Conservation (phyloP, 2,888 invertebrate species). For the Philaethria dido region DNA sequence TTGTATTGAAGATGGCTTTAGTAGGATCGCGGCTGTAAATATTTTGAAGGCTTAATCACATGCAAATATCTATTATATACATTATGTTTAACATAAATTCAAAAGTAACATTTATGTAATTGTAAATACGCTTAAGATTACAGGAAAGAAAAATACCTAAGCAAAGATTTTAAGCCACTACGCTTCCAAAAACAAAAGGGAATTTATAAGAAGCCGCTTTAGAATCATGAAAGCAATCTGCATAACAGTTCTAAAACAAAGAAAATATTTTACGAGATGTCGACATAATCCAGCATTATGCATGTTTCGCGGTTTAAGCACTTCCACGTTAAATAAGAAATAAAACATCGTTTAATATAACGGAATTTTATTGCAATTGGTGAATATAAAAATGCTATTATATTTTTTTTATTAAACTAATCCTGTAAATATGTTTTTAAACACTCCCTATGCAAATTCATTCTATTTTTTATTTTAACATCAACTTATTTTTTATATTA, state of each 20-base stretch:
- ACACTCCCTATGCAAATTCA: too few relatives aligned
- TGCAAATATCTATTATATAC: too few relatives aligned
- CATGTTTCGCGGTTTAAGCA: constrained; percentile 4
- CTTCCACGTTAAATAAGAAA: constrained; percentile 3
- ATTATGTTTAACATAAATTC: too few relatives aligned
- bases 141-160: neutral
- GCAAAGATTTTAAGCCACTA: neutral
- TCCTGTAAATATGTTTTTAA: too few relatives aligned
- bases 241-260: constrained; percentile 15
- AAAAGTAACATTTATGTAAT: neutral
- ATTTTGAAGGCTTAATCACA: too few relatives aligned
- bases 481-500: too few relatives aligned
- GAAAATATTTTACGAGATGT: constrained; percentile 19
- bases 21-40: too few relatives aligned
- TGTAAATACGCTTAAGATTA: neutral
- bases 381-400: too few relatives aligned
- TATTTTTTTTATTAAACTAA: too few relatives aligned
- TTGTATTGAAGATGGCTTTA: too few relatives aligned
- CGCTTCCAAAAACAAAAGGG: neutral
- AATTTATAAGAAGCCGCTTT: constrained; percentile 3
- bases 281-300: constrained; percentile 8
- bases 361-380: neutral
- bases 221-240: constrained; percentile 19
- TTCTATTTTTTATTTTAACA: too few relatives aligned
- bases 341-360: neutral